Base-by-base conservation (phyloP, 1,140 invertebrate species). In the Scaptomyza graminum region DNA sequence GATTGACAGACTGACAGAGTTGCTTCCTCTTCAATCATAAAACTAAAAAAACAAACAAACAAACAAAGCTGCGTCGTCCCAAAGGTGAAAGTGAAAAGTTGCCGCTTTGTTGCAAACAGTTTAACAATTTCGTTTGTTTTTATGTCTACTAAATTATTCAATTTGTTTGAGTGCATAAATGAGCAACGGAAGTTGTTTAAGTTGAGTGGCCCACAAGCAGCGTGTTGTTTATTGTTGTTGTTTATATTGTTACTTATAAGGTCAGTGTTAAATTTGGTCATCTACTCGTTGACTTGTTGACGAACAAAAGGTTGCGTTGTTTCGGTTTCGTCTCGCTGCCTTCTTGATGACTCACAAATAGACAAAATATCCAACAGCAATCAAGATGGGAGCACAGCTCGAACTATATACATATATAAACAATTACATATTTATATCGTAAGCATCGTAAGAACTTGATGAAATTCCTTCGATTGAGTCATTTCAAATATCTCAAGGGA, bases 221-320 rank as follows among this genome's bases (percentile, higher is more conserved):
- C 54, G 31, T 46, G 9, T 13, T 47, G 63, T 22, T 50, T 46
- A n/a, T 57, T 44, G 55, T 15, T 43, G 37, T 15, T 52, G 6
- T 18, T 64, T 5, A 4, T 41, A 16, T 11, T 54, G 12, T 47
- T 52, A 55, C 76, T 51, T 73, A 64, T 79, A 84, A 84, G 80
- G 80, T 84, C 81, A 85, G 74, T 80, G 73, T 80, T 76, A 77
- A 71, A 69, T 76, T 79, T 83, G 79, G 63, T 79, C 80, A 75
- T 68, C 52, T 12, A n/a, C 3, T 49, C 16, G 44, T 8, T 49
- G 59, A n/a, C 3, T 49, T 16, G 44, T 8, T 49, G 59, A 37
- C 43, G 37, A 22, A 28, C 43, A 22, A 37, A 43, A 22, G 18
- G 18, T 22, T 22, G 18, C 22, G 39, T 43, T 13, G 49, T 18